phyloP scores from a whole-genome alignment of 2,113 vertebrate species.

The Benthochromis sp. region DNA sequence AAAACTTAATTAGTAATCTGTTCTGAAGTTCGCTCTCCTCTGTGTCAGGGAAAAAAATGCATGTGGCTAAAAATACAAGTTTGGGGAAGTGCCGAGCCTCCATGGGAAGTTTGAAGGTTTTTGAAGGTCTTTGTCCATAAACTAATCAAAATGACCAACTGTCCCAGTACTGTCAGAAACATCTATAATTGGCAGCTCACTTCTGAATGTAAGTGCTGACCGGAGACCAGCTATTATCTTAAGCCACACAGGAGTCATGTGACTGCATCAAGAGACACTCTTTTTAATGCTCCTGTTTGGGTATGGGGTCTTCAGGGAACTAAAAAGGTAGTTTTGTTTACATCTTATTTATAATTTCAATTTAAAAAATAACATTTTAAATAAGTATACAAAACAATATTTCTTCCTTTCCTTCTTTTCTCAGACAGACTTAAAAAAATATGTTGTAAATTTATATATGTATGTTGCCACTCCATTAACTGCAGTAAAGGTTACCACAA shows the following conservation, averaged over 20 bases:
- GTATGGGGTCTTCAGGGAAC: neutral
- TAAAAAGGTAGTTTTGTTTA: neutral
- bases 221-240: slow-evolving; percentile 27
- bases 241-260: slow-evolving; percentile 15
- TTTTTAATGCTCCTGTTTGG: slow-evolving; percentile 14
- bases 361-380: neutral
- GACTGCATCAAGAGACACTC: neutral
- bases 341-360: neutral
- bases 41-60: neutral
- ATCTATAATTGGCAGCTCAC: slow-evolving; percentile 45
- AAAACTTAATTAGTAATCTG: neutral
- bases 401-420: neutral
- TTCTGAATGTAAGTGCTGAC: slow-evolving; percentile 9
- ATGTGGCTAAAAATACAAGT: neutral
- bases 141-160: slow-evolving; percentile 43
- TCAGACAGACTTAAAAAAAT: neutral
- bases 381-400: neutral
- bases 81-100: neutral
- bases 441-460: neutral
- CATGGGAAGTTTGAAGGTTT: neutral
- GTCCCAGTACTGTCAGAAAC: slow-evolving; percentile 39
- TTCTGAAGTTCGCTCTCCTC: neutral
- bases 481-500: neutral
- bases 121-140: slow-evolving; percentile 28
- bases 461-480: neutral